Evolutionary conservation across 2,797 vertebrate genomes (phyloP), one percentile per base, ranked within the genome.

Genomic region (Chromis chromis): DNA sequence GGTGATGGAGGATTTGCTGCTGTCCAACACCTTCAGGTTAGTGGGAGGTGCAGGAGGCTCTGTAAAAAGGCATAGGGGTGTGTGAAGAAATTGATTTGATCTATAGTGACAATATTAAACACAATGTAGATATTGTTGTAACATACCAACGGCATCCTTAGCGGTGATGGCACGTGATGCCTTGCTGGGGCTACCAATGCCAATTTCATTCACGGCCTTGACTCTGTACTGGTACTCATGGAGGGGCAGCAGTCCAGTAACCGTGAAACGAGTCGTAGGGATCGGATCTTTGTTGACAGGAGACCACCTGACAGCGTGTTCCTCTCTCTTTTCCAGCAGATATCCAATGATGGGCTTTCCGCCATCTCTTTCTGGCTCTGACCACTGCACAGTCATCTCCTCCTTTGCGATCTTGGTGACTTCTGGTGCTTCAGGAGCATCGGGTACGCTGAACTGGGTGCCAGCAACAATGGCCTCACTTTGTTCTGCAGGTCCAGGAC

Each of bases 211-310:
- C 92, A 97, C 97, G 3, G 98, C 98, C 86, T 96, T 99, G 80
- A 99, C 97, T 22, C 98, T 96, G 94, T 98, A 99, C 86, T 99
- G 98, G 80, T 99, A 99, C 85, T 99, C 97, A 53, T 98, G 96
- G 73, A 96, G 96, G 50, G 97, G 97, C 74, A 97, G 93, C 68
- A 99, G 94, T 84, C 97, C 96, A 78, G 95, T 95, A 65, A 99
- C 98, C 81, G 96, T 98, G 84, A 96, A 88, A 50, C 95, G 95
- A 73, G 96, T 96, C 79, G 92, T 93, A 52, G 97, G 92, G 67
- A 96, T 92, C 54, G 97, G 89, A 80, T 94, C 96, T 88, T 99
- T 99, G 88, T 95, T 97, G 84, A 98, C 95, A 78, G 97, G 95
- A 74, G 96, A 95, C 98, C 98, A 99, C 87, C 96, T 96, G 33